Evolutionary conservation across 2,888 invertebrate genomes (phyloP).

Genomic region (Lycocerus yunnanus): DNA sequence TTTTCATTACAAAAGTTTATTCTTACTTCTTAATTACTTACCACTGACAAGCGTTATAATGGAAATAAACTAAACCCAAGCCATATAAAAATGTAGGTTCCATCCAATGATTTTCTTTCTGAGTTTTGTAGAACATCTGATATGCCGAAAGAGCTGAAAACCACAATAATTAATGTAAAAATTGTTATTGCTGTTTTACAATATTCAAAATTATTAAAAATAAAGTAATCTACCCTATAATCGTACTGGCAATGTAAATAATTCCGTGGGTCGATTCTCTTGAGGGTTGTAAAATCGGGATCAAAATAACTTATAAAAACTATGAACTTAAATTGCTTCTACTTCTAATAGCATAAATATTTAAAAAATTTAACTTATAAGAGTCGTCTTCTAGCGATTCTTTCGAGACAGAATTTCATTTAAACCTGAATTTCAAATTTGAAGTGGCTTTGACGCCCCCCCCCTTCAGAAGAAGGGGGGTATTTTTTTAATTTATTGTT

Average conservation of each 20-base stretch:
- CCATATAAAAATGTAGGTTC: conserved; percentile 93
- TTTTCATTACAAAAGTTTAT: neutral
- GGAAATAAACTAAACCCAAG: conserved; percentile 93
- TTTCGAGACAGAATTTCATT: too few species aligned
- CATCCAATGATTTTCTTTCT: conserved; percentile 79
- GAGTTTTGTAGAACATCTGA: conserved; percentile 85
- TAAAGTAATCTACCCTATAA: neutral
- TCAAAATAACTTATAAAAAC: too few species aligned
- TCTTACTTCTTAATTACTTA: conserved; percentile 62
- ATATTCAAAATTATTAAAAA: neutral
- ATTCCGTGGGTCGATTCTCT: neutral
- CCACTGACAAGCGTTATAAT: conserved; percentile 95
- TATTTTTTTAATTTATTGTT: too few species aligned
- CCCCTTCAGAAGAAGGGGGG: too few species aligned
- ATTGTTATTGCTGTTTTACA: neutral
- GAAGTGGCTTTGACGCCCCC: too few species aligned
- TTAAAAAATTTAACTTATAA: too few species aligned
- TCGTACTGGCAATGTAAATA: neutral
- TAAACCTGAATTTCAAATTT: too few species aligned
- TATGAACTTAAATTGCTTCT: too few species aligned
- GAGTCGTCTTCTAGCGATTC: too few species aligned
- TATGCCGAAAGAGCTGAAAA: conserved; percentile 94
- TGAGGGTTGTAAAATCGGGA: too few species aligned
- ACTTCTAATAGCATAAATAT: too few species aligned
- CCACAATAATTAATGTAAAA: neutral